Evolutionary conservation across 92 coral and sea anemone genomes (phyloP), one percentile per base, ranked within the genome.

Genomic region (Umimayanthus kanabou): DNA sequence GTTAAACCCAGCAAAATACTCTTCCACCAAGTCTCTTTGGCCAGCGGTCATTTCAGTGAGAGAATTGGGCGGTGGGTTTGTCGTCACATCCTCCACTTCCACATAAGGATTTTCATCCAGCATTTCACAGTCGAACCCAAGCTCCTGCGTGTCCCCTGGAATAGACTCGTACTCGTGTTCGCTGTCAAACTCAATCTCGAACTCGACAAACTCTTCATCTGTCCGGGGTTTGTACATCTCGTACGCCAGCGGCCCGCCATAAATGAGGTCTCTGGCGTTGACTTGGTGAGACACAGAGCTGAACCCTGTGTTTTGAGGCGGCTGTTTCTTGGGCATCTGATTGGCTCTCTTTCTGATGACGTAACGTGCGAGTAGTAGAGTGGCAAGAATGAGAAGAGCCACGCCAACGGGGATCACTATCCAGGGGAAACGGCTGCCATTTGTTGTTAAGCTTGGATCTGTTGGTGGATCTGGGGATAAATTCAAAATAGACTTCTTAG

Each of bases 141-240:
- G 87, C 25, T 83, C 87, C n/a, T 71, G 79, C 45, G 76, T 47
- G 25, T 83, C 78, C 7, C 78, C 87, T 29, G 66, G 55, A 28
- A 71, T 29, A n/a, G 87, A 47, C 28, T 70, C 87, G 26, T 83
- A 47, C 28, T 70, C 87, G 40, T 83, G 42, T 16, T 73, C 87
- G 23, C 87, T 70, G 28, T 72, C 78, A 47, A 70, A 83, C 15
- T 83, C 87, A 0, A 28, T 72, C 26, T 70, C 87, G n/a, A 83
- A 83, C 55, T 83, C 47, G 13, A 83, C 26, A 20, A 47, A 83
- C 3, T 83, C 69, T 2, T 49, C 47, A 5, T 70, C 76, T 5
- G 66, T 78, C 66, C 78, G 58, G 20, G 87, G 87, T 25, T 83
- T 71, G 67, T 83, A 83, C n/a, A 83, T 25, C 5, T 83, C 87